phyloP scores from a whole-genome alignment of 64 coral and sea anemone species.

The Stichodactyla helianthus region DNA sequence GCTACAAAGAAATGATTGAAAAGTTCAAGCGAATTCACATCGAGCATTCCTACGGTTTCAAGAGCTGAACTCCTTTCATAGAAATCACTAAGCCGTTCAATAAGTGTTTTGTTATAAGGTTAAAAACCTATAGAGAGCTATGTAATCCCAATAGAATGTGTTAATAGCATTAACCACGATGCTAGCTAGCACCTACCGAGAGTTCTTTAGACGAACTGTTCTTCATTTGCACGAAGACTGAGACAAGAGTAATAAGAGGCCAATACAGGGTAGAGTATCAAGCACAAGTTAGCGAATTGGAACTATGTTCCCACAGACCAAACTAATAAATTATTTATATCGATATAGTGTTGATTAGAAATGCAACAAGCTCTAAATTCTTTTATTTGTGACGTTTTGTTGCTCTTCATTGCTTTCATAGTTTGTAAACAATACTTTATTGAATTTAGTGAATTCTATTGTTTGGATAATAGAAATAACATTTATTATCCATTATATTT shows the following conservation, averaged over 20 bases:
- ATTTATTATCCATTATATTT: no score
- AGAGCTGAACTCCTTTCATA: background rate
- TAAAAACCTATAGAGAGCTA: background rate
- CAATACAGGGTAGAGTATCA: background rate
- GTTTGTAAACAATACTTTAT: background rate
- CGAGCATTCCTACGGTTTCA: background rate
- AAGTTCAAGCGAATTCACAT: background rate
- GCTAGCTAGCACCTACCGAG: background rate
- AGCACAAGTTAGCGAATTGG: background rate
- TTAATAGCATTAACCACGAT: background rate
- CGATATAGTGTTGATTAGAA: background rate
- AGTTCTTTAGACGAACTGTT: background rate
- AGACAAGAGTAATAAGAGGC: background rate
- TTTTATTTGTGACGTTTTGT: background rate
- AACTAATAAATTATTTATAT: background rate
- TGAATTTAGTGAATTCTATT: background rate
- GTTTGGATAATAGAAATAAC: background rate
- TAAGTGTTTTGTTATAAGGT: background rate
- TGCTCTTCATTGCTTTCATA: conserved; percentile 1
- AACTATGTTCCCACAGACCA: background rate
- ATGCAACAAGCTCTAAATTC: background rate
- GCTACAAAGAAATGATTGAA: background rate
- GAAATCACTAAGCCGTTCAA: background rate
- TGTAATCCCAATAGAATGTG: background rate
- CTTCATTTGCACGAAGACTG: background rate